phyloP scores from a whole-genome alignment of 2,888 invertebrate species.

The Melanargia galathea region DNA sequence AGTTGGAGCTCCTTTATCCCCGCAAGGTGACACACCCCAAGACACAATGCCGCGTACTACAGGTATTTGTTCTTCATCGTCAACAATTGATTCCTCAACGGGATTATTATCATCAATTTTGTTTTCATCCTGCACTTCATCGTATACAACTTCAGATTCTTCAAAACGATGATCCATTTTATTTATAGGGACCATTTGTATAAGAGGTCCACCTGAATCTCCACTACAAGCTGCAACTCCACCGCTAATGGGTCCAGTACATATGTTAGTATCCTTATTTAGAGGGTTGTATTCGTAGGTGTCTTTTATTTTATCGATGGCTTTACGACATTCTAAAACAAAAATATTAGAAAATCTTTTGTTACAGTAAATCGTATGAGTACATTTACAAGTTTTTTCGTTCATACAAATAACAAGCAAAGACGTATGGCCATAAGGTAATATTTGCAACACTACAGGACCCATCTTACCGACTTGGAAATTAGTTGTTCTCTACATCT shows the following conservation, averaged over 20 bases:
- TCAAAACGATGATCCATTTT: slow-evolving; percentile 29
- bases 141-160: slow-evolving; percentile 38
- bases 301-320: slow-evolving; percentile 62
- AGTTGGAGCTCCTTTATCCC: slow-evolving; percentile 74
- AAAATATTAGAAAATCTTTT: neutral
- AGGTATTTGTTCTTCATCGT: slow-evolving; percentile 47
- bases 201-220: slow-evolving; percentile 81
- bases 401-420: too few species aligned
- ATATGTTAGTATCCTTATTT: slow-evolving; percentile 70
- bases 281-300: slow-evolving; percentile 65
- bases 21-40: slow-evolving; percentile 81
- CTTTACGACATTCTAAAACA: slow-evolving; percentile 67
- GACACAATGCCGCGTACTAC: slow-evolving; percentile 80
- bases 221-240: slow-evolving; percentile 80
- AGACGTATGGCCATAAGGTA: too few species aligned
- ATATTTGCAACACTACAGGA: too few species aligned
- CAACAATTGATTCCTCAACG: slow-evolving; percentile 30
- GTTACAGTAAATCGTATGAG: neutral
- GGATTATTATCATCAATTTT: slow-evolving; percentile 23
- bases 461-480: too few species aligned
- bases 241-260: slow-evolving; percentile 77
- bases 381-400: too few species aligned
- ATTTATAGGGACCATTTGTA: slow-evolving; percentile 50
- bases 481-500: too few species aligned
- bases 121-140: slow-evolving; percentile 38